These are phyloP conservation scores for Oxyteleia sp. DNA, from an alignment of 2,888 invertebrate species.

Conservation along the genomic window DNA sequence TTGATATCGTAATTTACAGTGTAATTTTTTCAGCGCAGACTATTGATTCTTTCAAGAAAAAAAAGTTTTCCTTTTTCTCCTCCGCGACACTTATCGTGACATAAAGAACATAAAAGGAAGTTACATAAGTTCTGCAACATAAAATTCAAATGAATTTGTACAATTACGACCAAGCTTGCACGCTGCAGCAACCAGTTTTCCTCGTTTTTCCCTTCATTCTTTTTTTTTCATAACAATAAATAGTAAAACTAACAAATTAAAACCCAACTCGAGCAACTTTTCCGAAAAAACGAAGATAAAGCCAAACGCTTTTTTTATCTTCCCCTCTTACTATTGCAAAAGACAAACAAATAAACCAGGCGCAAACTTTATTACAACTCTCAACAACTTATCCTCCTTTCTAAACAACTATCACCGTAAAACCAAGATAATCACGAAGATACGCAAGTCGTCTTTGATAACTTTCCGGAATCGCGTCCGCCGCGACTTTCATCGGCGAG, in stretches of 20 bases:
- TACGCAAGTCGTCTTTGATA: conserved; percentile 13
- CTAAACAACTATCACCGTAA: conserved; percentile 29
- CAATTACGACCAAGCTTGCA: neutral
- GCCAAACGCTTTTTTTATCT: too few species aligned
- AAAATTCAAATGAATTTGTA: conserved; percentile 2
- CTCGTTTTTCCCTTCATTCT: too few species aligned
- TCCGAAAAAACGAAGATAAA: too few species aligned
- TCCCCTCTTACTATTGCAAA: neutral
- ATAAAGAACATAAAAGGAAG: conserved; percentile 1
- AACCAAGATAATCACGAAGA: conserved; percentile 22
- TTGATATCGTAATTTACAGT: too few species aligned
- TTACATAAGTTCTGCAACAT: neutral
- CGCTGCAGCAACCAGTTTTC: too few species aligned
- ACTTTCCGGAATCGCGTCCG: too few species aligned
- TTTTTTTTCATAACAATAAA: too few species aligned
- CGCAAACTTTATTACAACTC: conserved; percentile 33
- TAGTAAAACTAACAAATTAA: too few species aligned
- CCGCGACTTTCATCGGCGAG: too few species aligned
- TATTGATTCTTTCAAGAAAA: too few species aligned
- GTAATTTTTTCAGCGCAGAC: too few species aligned
- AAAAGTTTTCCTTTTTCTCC: neutral
- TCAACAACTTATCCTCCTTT: conserved; percentile 22
- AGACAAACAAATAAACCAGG: conserved; percentile 30
- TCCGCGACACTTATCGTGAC: neutral
- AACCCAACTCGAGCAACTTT: too few species aligned